These are phyloP conservation scores for Aphelinus certus DNA, from an alignment of 1,140 invertebrate species.

Conservation along the genomic window DNA sequence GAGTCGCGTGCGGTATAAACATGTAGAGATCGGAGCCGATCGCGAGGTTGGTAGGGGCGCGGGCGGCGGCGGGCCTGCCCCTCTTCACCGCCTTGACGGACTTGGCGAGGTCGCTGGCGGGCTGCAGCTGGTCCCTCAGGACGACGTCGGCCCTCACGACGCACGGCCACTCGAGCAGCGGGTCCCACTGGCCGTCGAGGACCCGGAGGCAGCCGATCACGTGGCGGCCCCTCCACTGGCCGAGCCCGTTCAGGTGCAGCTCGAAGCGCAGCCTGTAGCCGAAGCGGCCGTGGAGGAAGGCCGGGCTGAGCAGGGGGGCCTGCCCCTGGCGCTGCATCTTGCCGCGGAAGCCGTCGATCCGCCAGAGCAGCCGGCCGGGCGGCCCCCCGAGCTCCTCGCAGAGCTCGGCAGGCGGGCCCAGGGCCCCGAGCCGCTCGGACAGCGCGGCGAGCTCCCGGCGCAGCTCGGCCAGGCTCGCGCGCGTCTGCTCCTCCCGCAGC, in stretches of 20 bases:
- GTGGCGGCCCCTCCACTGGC: constrained; percentile 77
- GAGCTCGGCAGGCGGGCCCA: constrained; percentile 39
- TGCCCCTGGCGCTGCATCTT: constrained; percentile 74
- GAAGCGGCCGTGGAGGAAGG: constrained; percentile 74
- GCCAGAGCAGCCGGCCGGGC: constrained; percentile 73
- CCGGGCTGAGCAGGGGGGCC: constrained; percentile 69
- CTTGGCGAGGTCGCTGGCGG: constrained; percentile 64
- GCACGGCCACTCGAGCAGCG: constrained; percentile 76
- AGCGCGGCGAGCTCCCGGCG: constrained; percentile 50
- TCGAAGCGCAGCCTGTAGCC: constrained; percentile 77
- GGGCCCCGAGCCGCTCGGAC: constrained; percentile 41
- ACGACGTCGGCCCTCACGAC: constrained; percentile 70
- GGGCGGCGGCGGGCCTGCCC: constrained; percentile 61
- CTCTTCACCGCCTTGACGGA: constrained; percentile 63
- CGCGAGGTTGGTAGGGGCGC: constrained; percentile 60
- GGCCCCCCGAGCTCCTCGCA: constrained; percentile 45
- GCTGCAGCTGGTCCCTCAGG: constrained; percentile 70
- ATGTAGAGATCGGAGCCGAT: constrained; percentile 73
- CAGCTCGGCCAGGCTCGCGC: background rate
- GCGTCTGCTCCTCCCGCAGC: background rate
- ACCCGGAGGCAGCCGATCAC: constrained; percentile 73
- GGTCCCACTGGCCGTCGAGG: constrained; percentile 75
- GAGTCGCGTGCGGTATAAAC: constrained; percentile 76
- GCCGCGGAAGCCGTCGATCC: constrained; percentile 71
- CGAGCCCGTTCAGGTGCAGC: constrained; percentile 75